Percentiles rank a stretch among this genome's conserved stretches.
phyloP scores from a whole-genome alignment of 2,113 vertebrate genomes.

The Jaculus jaculus region DNA sequence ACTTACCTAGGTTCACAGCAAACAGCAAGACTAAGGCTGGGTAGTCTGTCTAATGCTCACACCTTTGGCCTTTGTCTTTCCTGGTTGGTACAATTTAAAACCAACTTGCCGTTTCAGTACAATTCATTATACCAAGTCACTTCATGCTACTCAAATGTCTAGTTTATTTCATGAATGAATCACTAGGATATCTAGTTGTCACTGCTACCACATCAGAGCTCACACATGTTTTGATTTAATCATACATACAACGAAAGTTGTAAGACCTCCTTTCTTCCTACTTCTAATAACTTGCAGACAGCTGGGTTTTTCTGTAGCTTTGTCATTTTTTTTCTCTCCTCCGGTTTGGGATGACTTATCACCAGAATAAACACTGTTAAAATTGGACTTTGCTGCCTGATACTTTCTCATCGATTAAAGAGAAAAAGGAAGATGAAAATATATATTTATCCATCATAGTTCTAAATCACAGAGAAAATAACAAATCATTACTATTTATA shows the following conservation, averaged over 20 bases:
- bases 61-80: background rate
- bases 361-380: slow-evolving; percentile 60
- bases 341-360: slow-evolving; percentile 58
- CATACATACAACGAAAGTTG: background rate
- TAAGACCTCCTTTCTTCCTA: slow-evolving; percentile 25
- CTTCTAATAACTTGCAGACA: background rate
- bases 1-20: background rate
- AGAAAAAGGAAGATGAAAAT: no score
- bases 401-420: no score
- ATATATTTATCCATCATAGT: background rate
- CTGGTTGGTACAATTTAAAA: background rate
- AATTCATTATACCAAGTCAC: background rate
- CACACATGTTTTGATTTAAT: background rate
- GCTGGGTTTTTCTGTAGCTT: slow-evolving; percentile 33
- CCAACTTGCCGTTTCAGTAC: background rate
- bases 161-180: background rate
- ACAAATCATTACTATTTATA: background rate
- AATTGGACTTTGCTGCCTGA: background rate
- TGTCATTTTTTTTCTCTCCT: slow-evolving; percentile 42
- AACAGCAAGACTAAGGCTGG: background rate
- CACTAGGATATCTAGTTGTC: background rate
- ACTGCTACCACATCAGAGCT: slow-evolving; percentile 9
- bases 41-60: background rate
- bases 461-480: background rate
- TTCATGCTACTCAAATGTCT: background rate